Base-by-base conservation (phyloP, 1,140 invertebrate species). In the Heliothis subflexa region DNA sequence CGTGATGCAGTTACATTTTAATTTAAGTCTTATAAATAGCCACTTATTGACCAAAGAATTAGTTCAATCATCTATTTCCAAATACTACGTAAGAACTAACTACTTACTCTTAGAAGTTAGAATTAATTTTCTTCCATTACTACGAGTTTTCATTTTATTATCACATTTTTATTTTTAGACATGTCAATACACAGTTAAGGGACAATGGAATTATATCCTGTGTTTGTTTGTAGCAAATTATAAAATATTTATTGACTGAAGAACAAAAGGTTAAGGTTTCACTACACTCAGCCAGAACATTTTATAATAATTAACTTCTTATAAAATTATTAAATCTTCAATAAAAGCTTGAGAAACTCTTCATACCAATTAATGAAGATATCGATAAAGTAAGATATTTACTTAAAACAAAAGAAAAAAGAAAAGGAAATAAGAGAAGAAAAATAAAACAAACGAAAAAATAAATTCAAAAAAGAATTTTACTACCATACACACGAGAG, bases 391-490 rank as follows among this genome's bases (percentile, higher is more conserved):
- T 10, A 40, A n/a, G 16, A n/a, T 14, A 62, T 14, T n/a, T 33
- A 16, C 21, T 62, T 4, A 62, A 16, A 40, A 28, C 1, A 16
- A 3, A 62, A 62, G 7, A 62, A 40, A 45, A 62, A 7, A 21
- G 54, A 7, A 59, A 14, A 13, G 55, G 55, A 59, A 13, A 13
- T n/a, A n/a, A 40, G n/a, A 66, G 2, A 21, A 61, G 16, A 21
- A 71, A 71, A 74, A 74, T 74, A 74, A 74, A 74, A 74, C 54
- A 74, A 74, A 74, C 18, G 16, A 25, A 61, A 74, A 55, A 71
- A 61, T 61, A 74, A 74, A 61, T 74, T 45, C 59, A 59, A 74
- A 72, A 55, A 74, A 74, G 54, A 61, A 74, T 74, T 74, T 74
- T 74, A 74, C 71, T 74, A 74, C 61, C 16, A 49, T 74, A 61